phyloP scores from a whole-genome alignment of 2,797 vertebrate species.

The Spatula clypeata region DNA sequence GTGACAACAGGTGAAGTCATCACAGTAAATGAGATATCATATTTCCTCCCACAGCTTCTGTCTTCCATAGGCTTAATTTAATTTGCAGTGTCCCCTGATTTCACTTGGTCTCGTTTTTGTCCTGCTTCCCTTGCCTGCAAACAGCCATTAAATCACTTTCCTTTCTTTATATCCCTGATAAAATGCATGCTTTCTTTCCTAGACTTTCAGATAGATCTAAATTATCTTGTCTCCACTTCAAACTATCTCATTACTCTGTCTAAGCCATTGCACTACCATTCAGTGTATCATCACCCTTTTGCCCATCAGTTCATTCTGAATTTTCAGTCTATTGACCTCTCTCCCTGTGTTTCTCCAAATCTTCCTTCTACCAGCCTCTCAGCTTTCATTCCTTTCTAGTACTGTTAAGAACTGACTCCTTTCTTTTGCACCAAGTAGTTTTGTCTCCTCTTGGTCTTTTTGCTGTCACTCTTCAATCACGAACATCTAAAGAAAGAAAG shows the following conservation, averaged over 20 bases:
- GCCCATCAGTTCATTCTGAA: neutral
- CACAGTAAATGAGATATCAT: neutral
- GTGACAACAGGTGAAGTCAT: constrained; percentile 32
- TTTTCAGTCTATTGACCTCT: neutral
- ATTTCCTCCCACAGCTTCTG: neutral
- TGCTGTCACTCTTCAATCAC: neutral
- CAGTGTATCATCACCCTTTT: neutral
- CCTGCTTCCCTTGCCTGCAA: neutral
- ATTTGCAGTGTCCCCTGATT: neutral
- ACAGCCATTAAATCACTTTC: neutral
- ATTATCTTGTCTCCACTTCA: neutral
- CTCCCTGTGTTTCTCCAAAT: neutral
- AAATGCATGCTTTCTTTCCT: neutral
- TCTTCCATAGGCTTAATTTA: constrained; percentile 17
- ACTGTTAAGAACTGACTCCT: neutral
- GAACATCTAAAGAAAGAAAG: neutral
- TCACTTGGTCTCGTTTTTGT: neutral
- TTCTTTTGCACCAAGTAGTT: neutral
- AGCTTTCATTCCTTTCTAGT: neutral
- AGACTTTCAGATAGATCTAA: neutral
- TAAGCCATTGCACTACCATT: neutral
- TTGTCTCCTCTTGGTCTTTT: neutral
- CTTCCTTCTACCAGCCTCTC: neutral
- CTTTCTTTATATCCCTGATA: neutral
- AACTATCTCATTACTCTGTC: neutral